Evolutionary conservation across 2,113 vertebrate species (phyloP), one percentile per base, ranked within the genome.

Genomic region (Lophotis ruficrista): DNA sequence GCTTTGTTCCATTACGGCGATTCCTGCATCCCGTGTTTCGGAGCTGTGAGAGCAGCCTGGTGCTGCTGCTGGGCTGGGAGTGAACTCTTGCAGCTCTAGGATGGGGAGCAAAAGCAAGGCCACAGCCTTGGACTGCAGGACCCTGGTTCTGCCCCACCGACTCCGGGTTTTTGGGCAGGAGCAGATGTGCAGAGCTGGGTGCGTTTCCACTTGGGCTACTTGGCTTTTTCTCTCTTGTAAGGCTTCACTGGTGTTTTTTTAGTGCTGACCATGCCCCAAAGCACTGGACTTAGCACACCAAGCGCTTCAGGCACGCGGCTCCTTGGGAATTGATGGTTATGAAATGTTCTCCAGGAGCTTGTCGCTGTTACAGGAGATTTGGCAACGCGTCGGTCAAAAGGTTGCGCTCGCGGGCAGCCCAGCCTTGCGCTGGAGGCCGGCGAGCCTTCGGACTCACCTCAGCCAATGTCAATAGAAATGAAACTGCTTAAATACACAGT

Each of bases 391-490:
- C 48, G 41, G 83, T 69, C 16, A 9, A 83, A 82, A 35, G 84
- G 45, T 71, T 83, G 30, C 4, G 1, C 71, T 75, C 1, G 0
- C 38, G 61, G 79, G 70, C 53, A 95, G 58, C 66, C 53, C 53
- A 60, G 61, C 41, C n/a, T 61, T 43, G 35, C 83, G 87, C 62
- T 50, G 33, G 69, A 79, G 61, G 53, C 80, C 23, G 3, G 69
- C 3, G 12, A 81, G 76, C 76, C 43, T 22, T 48, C 80, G 43
- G 28, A 43, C 76, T 87, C 53, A 64, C 86, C 70, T 94, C 78
- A 82, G 97, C 96, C 96, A 91, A 91, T 47, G 71, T 96, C 82
- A 95, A 72, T 90, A 94, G 87, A 66, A 91, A 48, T 88, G 45
- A 93, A 94, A 85, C 75, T 76, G 69, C 94, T 92, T 87, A 95